These are phyloP conservation scores for Bombus soroeensis DNA, from an alignment of 1,140 invertebrate genomes.

Conservation along the genomic window DNA sequence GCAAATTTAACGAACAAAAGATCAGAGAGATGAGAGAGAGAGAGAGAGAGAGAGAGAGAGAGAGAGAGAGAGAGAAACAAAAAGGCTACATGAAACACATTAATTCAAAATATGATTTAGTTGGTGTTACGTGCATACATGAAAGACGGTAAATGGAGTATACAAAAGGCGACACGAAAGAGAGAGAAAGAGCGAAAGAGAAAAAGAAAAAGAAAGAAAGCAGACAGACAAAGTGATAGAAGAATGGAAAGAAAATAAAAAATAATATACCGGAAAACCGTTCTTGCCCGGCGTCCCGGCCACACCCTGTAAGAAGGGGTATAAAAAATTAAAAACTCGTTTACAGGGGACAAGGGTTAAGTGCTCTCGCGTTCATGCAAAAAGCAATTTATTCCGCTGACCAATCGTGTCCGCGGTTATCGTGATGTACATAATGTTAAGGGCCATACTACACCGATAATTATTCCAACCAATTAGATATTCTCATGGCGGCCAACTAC, in stretches of 20 bases:
- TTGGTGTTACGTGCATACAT: slow-evolving; percentile 34
- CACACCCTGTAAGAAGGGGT: slow-evolving; percentile 88
- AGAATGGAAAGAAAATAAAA: slow-evolving; percentile 82
- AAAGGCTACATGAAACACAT: not conserved
- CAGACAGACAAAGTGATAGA: slow-evolving; percentile 56
- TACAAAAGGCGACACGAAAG: not conserved
- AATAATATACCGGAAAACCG: slow-evolving; percentile 93
- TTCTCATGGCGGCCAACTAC: slow-evolving; percentile 30
- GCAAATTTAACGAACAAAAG: slow-evolving; percentile 33
- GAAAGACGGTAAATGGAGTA: slow-evolving; percentile 32
- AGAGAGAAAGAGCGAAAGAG: slow-evolving; percentile 23
- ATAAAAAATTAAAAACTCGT: slow-evolving; percentile 82
- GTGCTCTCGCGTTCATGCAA: slow-evolving; percentile 61
- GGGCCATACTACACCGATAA: slow-evolving; percentile 33
- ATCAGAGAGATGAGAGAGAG: slow-evolving; percentile 43
- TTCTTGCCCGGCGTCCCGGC: slow-evolving; percentile 91
- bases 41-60: slow-evolving; percentile 37
- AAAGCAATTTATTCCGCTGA: slow-evolving; percentile 58
- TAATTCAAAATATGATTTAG: slow-evolving; percentile 30
- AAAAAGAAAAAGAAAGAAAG: slow-evolving; percentile 25
- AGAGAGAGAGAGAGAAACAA: slow-evolving; percentile 34
- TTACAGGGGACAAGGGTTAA: slow-evolving; percentile 58
- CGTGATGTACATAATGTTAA: not conserved
- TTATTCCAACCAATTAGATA: slow-evolving; percentile 64
- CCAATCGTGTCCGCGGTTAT: slow-evolving; percentile 49